Base-by-base conservation (phyloP, 2,888 invertebrate species). In the Escarpia spicata region DNA sequence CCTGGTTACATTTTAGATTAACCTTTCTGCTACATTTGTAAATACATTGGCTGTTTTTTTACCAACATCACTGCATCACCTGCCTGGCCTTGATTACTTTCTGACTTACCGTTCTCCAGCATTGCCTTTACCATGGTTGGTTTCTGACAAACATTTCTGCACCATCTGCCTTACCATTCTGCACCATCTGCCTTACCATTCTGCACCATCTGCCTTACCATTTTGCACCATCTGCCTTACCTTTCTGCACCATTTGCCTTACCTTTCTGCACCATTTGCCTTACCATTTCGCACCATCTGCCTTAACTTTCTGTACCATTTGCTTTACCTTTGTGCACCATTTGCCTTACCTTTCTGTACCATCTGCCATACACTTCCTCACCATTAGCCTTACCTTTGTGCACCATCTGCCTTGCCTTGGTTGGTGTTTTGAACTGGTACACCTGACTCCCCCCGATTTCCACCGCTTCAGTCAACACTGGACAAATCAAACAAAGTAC, bases 361-460 rank as follows among this genome's bases (percentile, higher is more conserved):
- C 91, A 52, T 91, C 43, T 92, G 60, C n/a, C 45, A 37, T 91
- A 12, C 2, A 2, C n/a, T 10, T 52, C 10, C 10, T 52, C 12
- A 12, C 10, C 12, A 12, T 9, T 12, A 43, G 75, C 58, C 60
- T 91, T 92, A 95, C 95, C 95, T 95, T 94, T 95, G 75, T 93
- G 93, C 10, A 94, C 95, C 96, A 96, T 95, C 92, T 95, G 95
- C 12, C 95, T 95, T 8, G 95, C 94, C 92, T 95, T 95, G 92
- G 96, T 96, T 0, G 95, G 95, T n/a, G 95, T 95, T 92, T 94
- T 95, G 92, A 96, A 96, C 92, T 94, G 94, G 92, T 95, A 96
- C 45, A 96, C 94, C 43, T 95, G 95, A 52, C 94, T 93, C 15
- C 96, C 96, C 92, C 93, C 93, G 4, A 95, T 44, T 8, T 93